phyloP scores from a whole-genome alignment of 1,140 invertebrate species.

The Drepana arcuata region DNA sequence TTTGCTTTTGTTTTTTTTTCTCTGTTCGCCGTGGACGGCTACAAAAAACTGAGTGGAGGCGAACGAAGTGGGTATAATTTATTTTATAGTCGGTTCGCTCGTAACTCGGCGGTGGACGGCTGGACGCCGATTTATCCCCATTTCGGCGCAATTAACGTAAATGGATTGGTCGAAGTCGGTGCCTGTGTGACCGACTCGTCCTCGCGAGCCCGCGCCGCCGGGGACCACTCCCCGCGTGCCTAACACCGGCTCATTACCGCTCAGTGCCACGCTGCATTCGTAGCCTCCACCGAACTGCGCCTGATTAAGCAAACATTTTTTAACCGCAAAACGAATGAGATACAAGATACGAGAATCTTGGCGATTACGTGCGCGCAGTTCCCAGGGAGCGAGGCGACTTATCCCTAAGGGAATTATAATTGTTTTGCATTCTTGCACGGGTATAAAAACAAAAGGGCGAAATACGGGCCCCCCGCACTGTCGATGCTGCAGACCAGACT shows the following conservation, averaged over 20 bases:
- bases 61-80: slow-evolving; percentile 71
- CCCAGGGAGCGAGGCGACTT: slow-evolving; percentile 45
- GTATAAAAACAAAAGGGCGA: slow-evolving; percentile 68
- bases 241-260: background rate
- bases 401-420: slow-evolving; percentile 67
- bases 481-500: slow-evolving; percentile 48
- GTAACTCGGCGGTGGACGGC: slow-evolving; percentile 68
- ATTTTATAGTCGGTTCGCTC: slow-evolving; percentile 69
- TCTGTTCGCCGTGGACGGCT: slow-evolving; percentile 41
- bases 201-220: slow-evolving; percentile 11
- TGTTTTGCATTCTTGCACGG: slow-evolving; percentile 70
- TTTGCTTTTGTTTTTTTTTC: slow-evolving; percentile 61
- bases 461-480: slow-evolving; percentile 48
- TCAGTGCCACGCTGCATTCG: background rate
- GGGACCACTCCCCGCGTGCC: slow-evolving; percentile 22
- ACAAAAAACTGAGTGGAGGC: slow-evolving; percentile 69
- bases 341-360: slow-evolving; percentile 40
- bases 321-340: slow-evolving; percentile 51
- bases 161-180: slow-evolving; percentile 61
- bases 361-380: slow-evolving; percentile 42
- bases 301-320: slow-evolving; percentile 48
- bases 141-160: slow-evolving; percentile 69
- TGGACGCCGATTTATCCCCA: slow-evolving; percentile 70
- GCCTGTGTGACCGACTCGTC: slow-evolving; percentile 36
- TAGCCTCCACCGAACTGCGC: slow-evolving; percentile 1